Base-by-base conservation (phyloP, 1,140 invertebrate species). In the Macrobrachium rosenbergii region DNA sequence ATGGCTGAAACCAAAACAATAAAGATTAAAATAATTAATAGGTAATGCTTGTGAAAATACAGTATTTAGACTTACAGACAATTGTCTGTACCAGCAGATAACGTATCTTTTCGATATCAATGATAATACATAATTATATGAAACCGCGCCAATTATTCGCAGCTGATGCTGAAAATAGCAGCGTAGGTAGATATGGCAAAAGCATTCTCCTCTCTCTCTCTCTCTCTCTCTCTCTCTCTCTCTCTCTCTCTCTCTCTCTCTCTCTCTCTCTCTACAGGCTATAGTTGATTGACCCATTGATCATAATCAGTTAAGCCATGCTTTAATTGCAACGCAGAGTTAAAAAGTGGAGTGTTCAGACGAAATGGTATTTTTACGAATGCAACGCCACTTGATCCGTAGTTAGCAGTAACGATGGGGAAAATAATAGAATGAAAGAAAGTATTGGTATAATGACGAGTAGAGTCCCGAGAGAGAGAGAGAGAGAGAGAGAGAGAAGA, bases 171-270 rank as follows among this genome's bases (percentile, higher is more conserved):
- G 28, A 72, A 23, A 16, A n/a, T 72, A 12, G 2, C n/a, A 12
- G 2, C 14, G 21, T n/a, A 16, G 21, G 16, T 12, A 19, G 21
- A 12, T 11, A 72, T 28, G 21, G 67, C 11, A 19, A 21, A 14
- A n/a, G 21, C 67, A 11, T 23, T 69, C n/a, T 69, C 64, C n/a
- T 69, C 64, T n/a, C 64, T 69, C 64, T 69, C n/a, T 69, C 64
- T n/a, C 12, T 69, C n/a, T n/a, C 64, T 69, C n/a, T n/a, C 2
- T n/a, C n/a, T 69, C 64, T n/a, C 64, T 17, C 64, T 69, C 64
- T n/a, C 64, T 5, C n/a, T 72, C 21, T 72, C 21, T 14, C 67
- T 72, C 21, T 72, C 67, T 72, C 67, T 21, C 2, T 72, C 16
- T 72, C 67, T 72, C 11, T 28, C 67, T 12, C 12, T 21, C 67